phyloP scores from a whole-genome alignment of 2,888 invertebrate species.

The Thelaira solivaga region DNA sequence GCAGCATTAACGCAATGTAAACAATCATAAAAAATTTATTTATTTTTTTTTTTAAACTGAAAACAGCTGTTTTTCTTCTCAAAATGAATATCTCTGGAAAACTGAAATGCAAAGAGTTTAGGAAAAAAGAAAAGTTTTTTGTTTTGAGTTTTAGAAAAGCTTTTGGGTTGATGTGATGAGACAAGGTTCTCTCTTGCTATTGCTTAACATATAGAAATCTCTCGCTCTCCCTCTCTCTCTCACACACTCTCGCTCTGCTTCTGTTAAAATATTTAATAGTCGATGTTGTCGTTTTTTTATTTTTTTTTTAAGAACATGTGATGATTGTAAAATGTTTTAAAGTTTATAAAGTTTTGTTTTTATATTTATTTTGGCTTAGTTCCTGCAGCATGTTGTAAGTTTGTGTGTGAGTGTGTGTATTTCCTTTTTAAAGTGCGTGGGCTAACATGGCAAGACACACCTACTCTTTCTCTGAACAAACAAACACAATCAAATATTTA shows the following conservation, averaged over 20 bases:
- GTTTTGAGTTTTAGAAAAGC: neutral
- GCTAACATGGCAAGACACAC: conserved; percentile 60
- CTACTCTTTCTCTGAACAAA: conserved; percentile 49
- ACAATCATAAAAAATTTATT: conserved; percentile 15
- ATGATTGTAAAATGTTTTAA: conserved; percentile 41
- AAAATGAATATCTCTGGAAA: neutral
- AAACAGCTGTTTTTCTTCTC: conserved; percentile 42
- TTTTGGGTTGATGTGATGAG: too few relatives aligned
- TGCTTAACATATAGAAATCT: too few relatives aligned
- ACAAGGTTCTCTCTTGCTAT: too few relatives aligned
- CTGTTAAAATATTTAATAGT: conserved; percentile 32
- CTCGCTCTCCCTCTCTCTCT: neutral
- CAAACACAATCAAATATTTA: conserved; percentile 3
- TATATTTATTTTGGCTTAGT: neutral
- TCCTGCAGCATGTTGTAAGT: too few relatives aligned
- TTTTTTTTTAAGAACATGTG: conserved; percentile 31
- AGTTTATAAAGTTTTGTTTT: conserved; percentile 4
- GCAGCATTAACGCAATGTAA: conserved; percentile 13
- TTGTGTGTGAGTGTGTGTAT: neutral
- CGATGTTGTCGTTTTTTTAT: neutral
- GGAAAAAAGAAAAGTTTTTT: too few relatives aligned
- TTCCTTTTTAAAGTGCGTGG: conserved; percentile 49
- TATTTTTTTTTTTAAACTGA: neutral
- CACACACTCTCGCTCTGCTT: conserved; percentile 6
- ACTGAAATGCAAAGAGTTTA: neutral